Conservation (phyloP, 1,140 invertebrate genomes). For the Hesperophylax magnus region DNA sequence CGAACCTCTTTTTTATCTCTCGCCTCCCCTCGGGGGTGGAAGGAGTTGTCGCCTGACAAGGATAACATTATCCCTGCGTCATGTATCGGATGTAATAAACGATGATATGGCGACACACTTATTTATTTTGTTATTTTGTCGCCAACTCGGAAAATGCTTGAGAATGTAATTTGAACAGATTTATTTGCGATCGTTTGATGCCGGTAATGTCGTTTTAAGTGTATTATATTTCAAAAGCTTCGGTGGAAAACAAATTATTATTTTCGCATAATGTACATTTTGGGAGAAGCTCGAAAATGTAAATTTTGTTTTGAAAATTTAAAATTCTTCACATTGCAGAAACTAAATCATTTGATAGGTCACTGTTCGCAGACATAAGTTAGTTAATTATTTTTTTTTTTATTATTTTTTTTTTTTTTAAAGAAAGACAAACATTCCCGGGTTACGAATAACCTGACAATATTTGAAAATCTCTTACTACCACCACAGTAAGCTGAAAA, state of each 20-base stretch:
- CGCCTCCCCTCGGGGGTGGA: neutral
- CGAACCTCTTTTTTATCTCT: conserved; percentile 19
- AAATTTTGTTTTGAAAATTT: neutral
- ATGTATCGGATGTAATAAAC: conserved; percentile 36
- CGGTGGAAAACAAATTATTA: neutral
- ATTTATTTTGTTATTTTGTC: conserved; percentile 29
- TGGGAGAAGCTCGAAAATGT: neutral
- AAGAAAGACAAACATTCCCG: too few species aligned
- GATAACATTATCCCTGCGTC: conserved; percentile 31
- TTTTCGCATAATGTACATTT: neutral
- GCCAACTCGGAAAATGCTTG: neutral
- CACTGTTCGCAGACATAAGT: neutral
- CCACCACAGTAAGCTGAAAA: too few species aligned
- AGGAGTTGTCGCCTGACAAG: conserved; percentile 26
- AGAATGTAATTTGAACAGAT: conserved; percentile 14
- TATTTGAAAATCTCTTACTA: too few species aligned
- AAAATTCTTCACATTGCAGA: neutral
- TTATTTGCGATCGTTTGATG: conserved; percentile 28
- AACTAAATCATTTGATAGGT: neutral
- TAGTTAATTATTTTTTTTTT: too few species aligned
- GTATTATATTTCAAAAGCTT: neutral
- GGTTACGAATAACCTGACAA: too few species aligned
- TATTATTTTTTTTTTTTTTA: too few species aligned
- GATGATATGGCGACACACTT: conserved; percentile 19
- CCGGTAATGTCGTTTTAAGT: conserved; percentile 7